A percentile compares a stretch with the other conserved stretches of the same genome.
Evolutionary conservation across 2,797 vertebrate species (phyloP).

Genomic region (Schizothorax lantsangensis): DNA sequence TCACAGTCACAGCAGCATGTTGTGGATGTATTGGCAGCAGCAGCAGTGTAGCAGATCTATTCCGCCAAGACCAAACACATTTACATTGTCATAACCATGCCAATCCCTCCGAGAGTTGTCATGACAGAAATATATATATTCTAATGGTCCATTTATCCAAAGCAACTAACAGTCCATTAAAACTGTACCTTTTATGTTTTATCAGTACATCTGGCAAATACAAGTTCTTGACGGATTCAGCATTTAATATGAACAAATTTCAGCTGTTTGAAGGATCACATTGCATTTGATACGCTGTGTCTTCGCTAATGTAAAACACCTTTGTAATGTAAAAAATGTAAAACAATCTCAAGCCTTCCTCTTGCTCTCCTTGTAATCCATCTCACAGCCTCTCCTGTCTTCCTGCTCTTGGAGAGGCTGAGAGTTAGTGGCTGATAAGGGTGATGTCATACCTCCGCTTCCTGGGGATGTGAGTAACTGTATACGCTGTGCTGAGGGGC

Average conservation of each 20-base stretch:
- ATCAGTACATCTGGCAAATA: neutral
- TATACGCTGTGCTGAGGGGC: slow-evolving; percentile 51
- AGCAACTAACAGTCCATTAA: neutral
- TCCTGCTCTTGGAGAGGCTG: slow-evolving; percentile 34
- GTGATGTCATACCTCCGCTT: slow-evolving; percentile 81
- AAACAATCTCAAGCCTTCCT: slow-evolving; percentile 35
- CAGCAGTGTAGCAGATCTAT: no score
- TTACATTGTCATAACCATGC: no score
- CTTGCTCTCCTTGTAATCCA: slow-evolving; percentile 25
- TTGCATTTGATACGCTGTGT: neutral
- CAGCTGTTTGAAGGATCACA: neutral
- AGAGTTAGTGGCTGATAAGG: slow-evolving; percentile 75
- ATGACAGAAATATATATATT: no score
- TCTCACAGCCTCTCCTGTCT: slow-evolving; percentile 38
- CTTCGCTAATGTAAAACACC: slow-evolving; percentile 38
- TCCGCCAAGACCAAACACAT: no score
- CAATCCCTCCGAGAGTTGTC: no score
- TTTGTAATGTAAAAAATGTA: slow-evolving; percentile 47
- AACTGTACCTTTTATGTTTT: neutral
- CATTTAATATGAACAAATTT: neutral
- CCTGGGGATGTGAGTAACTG: slow-evolving; percentile 78
- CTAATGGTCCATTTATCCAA: no score
- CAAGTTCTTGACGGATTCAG: neutral
- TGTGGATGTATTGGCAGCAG: no score
- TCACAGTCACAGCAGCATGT: no score